Base-by-base conservation (phyloP, 1,140 invertebrate genomes). In the Ctenoplectra terminalis region DNA sequence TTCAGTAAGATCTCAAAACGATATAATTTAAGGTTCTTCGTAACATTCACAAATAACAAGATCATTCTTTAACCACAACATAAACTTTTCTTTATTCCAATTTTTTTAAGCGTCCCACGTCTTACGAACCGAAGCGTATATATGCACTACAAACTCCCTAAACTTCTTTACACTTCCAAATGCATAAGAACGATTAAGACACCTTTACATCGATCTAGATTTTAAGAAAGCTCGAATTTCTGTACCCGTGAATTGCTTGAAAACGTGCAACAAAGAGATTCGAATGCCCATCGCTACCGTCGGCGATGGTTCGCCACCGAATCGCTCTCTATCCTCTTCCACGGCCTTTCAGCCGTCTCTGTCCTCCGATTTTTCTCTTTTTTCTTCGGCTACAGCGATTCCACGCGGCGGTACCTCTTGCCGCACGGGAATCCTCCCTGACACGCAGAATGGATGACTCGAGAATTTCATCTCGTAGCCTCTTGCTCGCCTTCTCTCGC, bases 361-460 rank as follows among this genome's bases (percentile, higher is more conserved):
- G 46, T 69, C 43, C 58, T 34, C 11, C 79, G n/a, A 40, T 70
- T 79, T 52, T 60, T 50, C 37, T 66, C 61, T 82, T 84, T 83
- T n/a, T 77, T 81, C 77, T 75, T 76, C 67, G 60, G 67, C 60
- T 61, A 69, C 76, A 66, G 29, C 76, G 74, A 83, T 87, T 84
- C 78, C 64, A 40, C 67, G 63, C 74, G 69, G 70, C 70, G 78
- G 66, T 81, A 83, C 82, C 79, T 83, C 82, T 87, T 71, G 85
- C 87, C 88, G 87, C 89, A 88, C 82, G 82, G 88, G 84, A 88
- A 90, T 89, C 87, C 85, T 76, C 89, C 79, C 84, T 87, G 89
- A 90, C 89, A 88, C 87, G 79, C 83, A 87, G 84, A 90, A 90
- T 89, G 85, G 88, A 90, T 90, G 89, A 90, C 89, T 90, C 84